These are phyloP conservation scores for Prenolepis imparis DNA, from an alignment of 2,888 invertebrate species.

Conservation along the genomic window DNA sequence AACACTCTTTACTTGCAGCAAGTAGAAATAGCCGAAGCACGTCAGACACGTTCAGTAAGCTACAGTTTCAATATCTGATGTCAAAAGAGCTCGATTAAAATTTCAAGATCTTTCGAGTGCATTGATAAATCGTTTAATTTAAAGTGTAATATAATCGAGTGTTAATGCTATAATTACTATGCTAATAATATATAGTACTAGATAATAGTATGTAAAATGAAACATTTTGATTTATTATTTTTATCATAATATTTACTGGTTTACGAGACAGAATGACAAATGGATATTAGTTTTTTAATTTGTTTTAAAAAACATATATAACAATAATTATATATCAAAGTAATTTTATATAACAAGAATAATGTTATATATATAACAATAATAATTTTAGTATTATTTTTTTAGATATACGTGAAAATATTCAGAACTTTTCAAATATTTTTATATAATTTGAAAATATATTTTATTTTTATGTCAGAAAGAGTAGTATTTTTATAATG, in stretches of 20 bases:
- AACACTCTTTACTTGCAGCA: constrained; percentile 24
- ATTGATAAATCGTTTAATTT: not conserved
- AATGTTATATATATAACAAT: not conserved
- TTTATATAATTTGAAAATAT: not conserved
- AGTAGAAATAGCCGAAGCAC: constrained; percentile 2
- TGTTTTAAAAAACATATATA: too few species aligned
- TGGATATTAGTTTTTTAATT: not conserved
- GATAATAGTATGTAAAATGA: not conserved
- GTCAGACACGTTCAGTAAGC: not conserved
- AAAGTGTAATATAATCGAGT: not conserved
- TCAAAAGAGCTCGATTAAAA: constrained; percentile 19
- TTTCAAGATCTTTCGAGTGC: not conserved
- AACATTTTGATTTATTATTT: not conserved
- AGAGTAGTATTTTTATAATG: not conserved
- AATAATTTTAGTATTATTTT: not conserved
- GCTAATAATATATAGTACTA: not conserved
- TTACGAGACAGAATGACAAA: not conserved
- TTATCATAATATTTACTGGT: not conserved
- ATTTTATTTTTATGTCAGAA: not conserved
- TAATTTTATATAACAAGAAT: not conserved
- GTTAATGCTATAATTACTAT: not conserved
- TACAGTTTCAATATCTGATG: constrained; percentile 16
- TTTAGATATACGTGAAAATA: not conserved
- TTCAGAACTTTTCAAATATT: not conserved
- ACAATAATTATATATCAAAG: too few species aligned